phyloP scores from a whole-genome alignment of 2,113 vertebrate genomes.

The Galbula dea region DNA sequence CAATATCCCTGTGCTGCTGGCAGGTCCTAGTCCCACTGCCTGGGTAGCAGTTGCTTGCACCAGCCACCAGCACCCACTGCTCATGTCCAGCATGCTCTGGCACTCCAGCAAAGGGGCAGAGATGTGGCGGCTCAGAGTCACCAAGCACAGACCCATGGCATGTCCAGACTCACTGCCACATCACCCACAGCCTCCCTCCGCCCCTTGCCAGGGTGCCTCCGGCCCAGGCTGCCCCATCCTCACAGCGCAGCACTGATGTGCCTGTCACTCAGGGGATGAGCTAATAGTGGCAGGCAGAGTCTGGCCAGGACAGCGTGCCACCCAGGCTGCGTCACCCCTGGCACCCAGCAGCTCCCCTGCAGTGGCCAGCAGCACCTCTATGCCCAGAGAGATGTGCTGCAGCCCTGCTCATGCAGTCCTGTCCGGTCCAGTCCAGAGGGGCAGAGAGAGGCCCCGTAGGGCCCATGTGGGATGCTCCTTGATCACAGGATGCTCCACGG shows the following conservation, averaged over 20 bases:
- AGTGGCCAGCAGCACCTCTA: rapidly evolving
- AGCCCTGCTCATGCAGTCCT: neutral
- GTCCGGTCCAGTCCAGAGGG: rapidly evolving
- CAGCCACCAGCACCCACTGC: neutral
- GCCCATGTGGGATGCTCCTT: neutral
- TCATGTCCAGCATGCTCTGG: neutral
- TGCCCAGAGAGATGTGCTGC: neutral
- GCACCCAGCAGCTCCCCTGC: neutral
- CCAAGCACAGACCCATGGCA: rapidly evolving
- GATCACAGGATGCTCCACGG: rapidly evolving
- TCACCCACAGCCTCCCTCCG: rapidly evolving
- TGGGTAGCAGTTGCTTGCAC: rapidly evolving
- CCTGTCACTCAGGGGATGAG: conserved; percentile 7
- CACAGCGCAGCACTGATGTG: neutral
- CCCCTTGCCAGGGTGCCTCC: neutral
- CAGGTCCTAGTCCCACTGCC: neutral
- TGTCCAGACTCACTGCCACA: rapidly evolving
- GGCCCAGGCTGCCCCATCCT: neutral
- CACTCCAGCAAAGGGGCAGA: neutral
- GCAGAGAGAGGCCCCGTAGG: rapidly evolving
- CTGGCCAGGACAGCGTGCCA: neutral
- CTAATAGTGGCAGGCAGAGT: neutral
- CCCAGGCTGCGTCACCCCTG: conserved; percentile 7
- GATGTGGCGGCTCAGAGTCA: rapidly evolving
- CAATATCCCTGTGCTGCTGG: neutral